Evolutionary conservation across 1,140 invertebrate genomes (phyloP), one percentile per base, ranked within the genome.

Genomic region (Pseudomyrmex concolor): DNA sequence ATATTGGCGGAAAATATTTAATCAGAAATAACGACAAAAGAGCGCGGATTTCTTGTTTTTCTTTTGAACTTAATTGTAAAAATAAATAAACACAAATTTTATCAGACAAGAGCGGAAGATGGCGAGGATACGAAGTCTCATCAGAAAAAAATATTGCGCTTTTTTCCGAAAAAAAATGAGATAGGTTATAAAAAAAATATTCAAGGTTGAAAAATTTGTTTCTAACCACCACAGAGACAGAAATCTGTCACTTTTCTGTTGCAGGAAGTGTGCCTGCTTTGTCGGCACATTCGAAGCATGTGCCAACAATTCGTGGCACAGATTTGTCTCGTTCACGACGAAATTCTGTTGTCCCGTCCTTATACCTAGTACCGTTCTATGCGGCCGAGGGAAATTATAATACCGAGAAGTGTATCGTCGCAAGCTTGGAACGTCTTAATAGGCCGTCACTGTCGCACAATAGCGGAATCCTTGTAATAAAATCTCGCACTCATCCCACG

Each of bases 301-400:
- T 93, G 94, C 92, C 90, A 90, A 94, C 94, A 94, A 94, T 94
- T 91, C 93, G 72, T 84, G 85, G 88, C 90, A 92, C 91, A 94
- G 93, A 94, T 94, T 94, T 94, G 91, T 86, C 86, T 81, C 64
- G n/a, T 63, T 13, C 34, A 59, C 87, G 82, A 83, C 85, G 89
- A 88, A 34, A 34, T 34, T 34, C 34, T 34, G 34, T 34, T 86
- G 84, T 70, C 60, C 34, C 73, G 86, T 89, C 88, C 89, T 91
- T 89, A 66, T 63, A 9, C 10, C 60, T 34, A 34, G 73, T 19
- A 55, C 48, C 34, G 62, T 67, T 57, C 85, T 48, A n/a, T 43
- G 45, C 25, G 22, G 13, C 62, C 34, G 68, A 19, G 10, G 10
- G 57, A 64, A 70, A 45, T 71, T 19, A 25, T 57, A 59, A 63